A percentile compares a stretch with the other conserved stretches of the same genome.
These are phyloP conservation scores for Pelagia noctiluca DNA, from an alignment of 30 jellyfish, hydroid and myxozoan genomes.

Conservation along the genomic window DNA sequence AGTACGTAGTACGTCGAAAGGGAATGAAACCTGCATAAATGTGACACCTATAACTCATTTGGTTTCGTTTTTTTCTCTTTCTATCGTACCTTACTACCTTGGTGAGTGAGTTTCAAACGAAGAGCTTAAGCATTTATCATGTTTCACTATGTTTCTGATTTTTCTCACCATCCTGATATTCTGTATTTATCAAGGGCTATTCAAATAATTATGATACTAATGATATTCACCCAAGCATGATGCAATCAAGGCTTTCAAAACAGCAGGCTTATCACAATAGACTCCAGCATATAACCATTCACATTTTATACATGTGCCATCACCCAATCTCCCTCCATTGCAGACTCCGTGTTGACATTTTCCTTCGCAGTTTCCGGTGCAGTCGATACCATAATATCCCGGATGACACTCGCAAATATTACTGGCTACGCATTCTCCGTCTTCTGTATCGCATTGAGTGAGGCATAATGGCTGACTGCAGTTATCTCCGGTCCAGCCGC, in stretches of 20 bases:
- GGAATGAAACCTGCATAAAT: no score
- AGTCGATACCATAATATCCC: conserved; percentile 72
- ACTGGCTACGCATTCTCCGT: conserved; percentile 80
- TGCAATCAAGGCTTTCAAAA: conserved; percentile 72
- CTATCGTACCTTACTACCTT: no score
- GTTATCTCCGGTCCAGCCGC: conserved; percentile 82
- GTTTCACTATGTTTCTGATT: no score
- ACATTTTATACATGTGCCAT: conserved; percentile 76
- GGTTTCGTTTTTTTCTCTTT: no score
- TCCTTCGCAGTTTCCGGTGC: conserved; percentile 57
- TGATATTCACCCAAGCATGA: conserved; percentile 68
- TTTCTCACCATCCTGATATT: no score
- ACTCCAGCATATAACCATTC: conserved; percentile 83
- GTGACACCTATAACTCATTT: no score
- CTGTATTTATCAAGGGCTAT: no score
- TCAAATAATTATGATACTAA: no score
- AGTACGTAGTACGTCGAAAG: no score
- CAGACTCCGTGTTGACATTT: conserved; percentile 77
- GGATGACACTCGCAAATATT: conserved; percentile 69
- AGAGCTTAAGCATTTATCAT: no score
- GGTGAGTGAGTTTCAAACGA: no score
- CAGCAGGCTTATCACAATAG: conserved; percentile 65
- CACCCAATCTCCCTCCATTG: conserved; percentile 83
- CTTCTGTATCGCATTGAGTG: conserved; percentile 42
- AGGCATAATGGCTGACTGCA: conserved; percentile 75